Conservation (phyloP, 1,140 invertebrate species). For the Brachionus manjavacas region DNA sequence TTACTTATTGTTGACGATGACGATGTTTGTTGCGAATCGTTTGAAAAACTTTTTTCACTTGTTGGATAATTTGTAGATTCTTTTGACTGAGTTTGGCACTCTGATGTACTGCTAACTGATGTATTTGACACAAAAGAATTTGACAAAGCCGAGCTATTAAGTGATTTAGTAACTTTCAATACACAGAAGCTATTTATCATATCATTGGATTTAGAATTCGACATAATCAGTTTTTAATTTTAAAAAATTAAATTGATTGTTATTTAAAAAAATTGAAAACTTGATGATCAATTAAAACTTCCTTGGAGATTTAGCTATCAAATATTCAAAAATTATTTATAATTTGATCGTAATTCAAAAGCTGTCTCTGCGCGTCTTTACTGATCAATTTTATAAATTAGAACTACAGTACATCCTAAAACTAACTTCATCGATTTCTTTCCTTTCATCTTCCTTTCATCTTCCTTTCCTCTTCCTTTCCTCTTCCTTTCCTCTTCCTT, state of each 20-base stretch:
- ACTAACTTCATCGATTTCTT: too few species aligned
- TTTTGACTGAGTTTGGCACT: neutral
- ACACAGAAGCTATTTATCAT: neutral
- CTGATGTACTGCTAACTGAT: neutral
- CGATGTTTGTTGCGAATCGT: neutral
- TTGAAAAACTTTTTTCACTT: neutral
- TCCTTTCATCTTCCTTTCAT: too few species aligned
- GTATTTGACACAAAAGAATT: neutral
- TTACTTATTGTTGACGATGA: neutral
- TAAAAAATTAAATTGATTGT: neutral
- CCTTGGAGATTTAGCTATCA: neutral
- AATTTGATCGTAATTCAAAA: too few species aligned
- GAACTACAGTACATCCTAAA: too few species aligned
- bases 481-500: too few species aligned
- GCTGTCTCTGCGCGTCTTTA: too few species aligned
- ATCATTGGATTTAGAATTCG: neutral
- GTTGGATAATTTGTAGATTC: neutral
- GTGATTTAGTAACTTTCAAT: neutral
- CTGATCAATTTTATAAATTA: too few species aligned
- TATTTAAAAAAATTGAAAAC: neutral
- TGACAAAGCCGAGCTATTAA: neutral
- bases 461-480: too few species aligned
- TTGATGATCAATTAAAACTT: neutral
- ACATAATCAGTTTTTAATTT: neutral
- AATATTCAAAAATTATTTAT: neutral